Evolutionary conservation across 2,797 vertebrate genomes (phyloP).

Genomic region (Melopsittacus undulatus): DNA sequence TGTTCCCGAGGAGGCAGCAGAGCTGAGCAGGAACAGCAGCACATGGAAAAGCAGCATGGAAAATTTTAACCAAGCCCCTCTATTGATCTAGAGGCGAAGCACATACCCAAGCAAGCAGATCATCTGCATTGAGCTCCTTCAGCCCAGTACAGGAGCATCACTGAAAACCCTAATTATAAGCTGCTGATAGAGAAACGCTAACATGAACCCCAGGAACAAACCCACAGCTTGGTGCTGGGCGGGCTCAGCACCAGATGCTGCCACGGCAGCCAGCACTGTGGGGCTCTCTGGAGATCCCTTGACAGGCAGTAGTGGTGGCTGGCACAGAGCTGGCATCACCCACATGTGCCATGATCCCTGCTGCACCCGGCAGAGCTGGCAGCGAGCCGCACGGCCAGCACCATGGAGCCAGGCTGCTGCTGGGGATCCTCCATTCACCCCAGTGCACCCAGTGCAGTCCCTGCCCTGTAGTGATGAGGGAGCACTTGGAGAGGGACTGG

Average conservation of each 20-base stretch:
- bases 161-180: slow-evolving; percentile 29
- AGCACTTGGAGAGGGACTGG: background rate
- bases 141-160: background rate
- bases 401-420: background rate
- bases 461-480: accelerated
- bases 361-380: background rate
- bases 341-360: accelerated
- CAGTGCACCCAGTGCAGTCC: accelerated
- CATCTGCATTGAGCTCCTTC: slow-evolving; percentile 16
- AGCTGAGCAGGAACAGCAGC: background rate
- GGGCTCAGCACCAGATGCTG: background rate
- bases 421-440: accelerated
- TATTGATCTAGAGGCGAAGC: slow-evolving; percentile 21
- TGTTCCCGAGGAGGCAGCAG: background rate
- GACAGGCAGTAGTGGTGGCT: background rate
- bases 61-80: background rate
- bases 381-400: accelerated
- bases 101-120: background rate
- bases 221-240: accelerated
- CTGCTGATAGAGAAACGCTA: slow-evolving; percentile 6
- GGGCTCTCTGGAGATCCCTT: accelerated
- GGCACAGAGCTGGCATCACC: accelerated
- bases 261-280: background rate
- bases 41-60: background rate
- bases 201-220: background rate